These are phyloP conservation scores for Xestia ashworthii DNA, from an alignment of 2,888 invertebrate species.

Conservation along the genomic window DNA sequence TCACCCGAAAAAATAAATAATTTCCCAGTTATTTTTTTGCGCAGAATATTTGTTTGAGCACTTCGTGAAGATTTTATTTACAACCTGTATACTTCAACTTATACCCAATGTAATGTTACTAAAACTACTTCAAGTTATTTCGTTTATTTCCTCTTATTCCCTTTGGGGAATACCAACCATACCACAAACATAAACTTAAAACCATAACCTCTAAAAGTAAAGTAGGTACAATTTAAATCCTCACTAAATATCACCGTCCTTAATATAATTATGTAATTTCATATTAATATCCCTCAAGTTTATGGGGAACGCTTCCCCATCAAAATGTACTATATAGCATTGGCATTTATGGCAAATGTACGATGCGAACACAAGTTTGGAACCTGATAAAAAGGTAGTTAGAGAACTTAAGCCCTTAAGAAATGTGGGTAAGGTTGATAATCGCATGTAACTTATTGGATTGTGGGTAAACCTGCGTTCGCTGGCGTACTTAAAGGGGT, in stretches of 20 bases:
- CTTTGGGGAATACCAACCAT: not conserved
- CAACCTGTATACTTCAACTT: not conserved
- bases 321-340: slow-evolving; percentile 67
- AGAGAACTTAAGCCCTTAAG: not conserved
- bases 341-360: slow-evolving; percentile 62
- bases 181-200: slow-evolving; percentile 21
- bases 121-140: slow-evolving; percentile 14
- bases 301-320: slow-evolving; percentile 64
- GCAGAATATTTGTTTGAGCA: too few species aligned
- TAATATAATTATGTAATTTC: slow-evolving; percentile 66
- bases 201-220: slow-evolving; percentile 25
- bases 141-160: not conserved
- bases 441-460: not conserved
- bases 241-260: slow-evolving; percentile 48
- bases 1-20: too few species aligned
- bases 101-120: not conserved
- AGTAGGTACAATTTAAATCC: slow-evolving; percentile 47
- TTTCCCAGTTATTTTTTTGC: too few species aligned
- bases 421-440: not conserved
- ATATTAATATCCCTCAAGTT: slow-evolving; percentile 66
- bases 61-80: too few species aligned
- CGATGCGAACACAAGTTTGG: slow-evolving; percentile 27
- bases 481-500: slow-evolving; percentile 64
- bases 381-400: not conserved
- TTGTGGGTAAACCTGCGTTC: slow-evolving; percentile 44